Base-by-base conservation (phyloP, 1,140 invertebrate genomes). In the Harpegnathos saltator region DNA sequence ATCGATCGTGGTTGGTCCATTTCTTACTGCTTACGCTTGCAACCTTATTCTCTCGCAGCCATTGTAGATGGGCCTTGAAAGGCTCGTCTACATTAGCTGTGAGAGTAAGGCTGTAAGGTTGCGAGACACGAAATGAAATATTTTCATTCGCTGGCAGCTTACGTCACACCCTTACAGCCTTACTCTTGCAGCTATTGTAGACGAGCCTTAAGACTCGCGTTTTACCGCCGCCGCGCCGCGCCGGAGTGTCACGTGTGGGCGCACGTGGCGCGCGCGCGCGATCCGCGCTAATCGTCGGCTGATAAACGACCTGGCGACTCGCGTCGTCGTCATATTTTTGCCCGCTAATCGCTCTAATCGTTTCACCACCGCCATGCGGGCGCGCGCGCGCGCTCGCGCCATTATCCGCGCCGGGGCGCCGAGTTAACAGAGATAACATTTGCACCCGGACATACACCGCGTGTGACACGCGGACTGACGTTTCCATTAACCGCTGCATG, bases 401-500 rank as follows among this genome's bases (percentile, higher is more conserved):
- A 69, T 58, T 80, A 69, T 69, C 33, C 24, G 65, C n/a, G n/a
- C n/a, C n/a, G n/a, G n/a, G 29, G 22, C 33, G 26, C 3, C 33
- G 75, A 77, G 26, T 66, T 54, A 52, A 29, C 19, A n/a, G 48
- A 69, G 75, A 78, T 78, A 78, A 69, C 63, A 44, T 78, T 78
- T 44, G 52, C 52, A 54, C 65, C 38, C 11, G 22, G 44, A 75
- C 50, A 78, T 80, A 80, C 7, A 80, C 52, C 69, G 33, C n/a
- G n/a, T 69, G 33, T 58, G 38, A 24, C 38, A 24, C 69, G 48
- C 75, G 19, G 75, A 80, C 65, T 80, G 75, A 80, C 75, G 33
- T 80, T 80, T 80, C 75, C 75, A 80, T 80, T 80, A 80, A 56
- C 65, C 44, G 65, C 33, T 68, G 59, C 75, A 59, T 69, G 75